Conservation (phyloP, 1,140 invertebrate genomes). For the Rhysida immarginata region DNA sequence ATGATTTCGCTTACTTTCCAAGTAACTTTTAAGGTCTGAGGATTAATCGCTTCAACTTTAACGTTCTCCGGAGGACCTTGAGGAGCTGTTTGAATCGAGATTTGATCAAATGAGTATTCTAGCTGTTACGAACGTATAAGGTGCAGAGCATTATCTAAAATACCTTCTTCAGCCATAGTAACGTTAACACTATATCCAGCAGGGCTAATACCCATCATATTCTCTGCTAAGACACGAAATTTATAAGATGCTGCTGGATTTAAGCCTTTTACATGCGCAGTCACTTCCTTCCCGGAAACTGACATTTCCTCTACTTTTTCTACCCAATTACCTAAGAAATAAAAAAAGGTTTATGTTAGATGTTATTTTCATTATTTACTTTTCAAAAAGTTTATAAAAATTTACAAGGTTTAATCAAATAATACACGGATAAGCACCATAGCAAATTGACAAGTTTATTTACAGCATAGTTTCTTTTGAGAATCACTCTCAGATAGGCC, state of each 20-base stretch:
- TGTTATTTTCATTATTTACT: too few species aligned
- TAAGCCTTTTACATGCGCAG: conserved; percentile 73
- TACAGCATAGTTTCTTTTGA: too few species aligned
- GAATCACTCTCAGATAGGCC: too few species aligned
- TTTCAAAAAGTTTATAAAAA: background rate
- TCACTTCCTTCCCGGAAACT: conserved; percentile 67
- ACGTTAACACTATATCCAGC: conserved; percentile 83
- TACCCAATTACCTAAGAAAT: background rate
- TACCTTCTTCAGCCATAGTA: conserved; percentile 81
- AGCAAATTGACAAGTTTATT: too few species aligned
- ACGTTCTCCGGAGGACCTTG: conserved; percentile 30
- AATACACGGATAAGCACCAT: background rate
- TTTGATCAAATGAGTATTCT: too few species aligned
- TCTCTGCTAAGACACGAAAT: conserved; percentile 81
- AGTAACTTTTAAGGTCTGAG: conserved; percentile 28
- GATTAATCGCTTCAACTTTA: conserved; percentile 26
- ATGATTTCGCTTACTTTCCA: conserved; percentile 27
- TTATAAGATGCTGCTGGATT: conserved; percentile 84
- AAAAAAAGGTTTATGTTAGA: background rate
- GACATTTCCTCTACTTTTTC: conserved; percentile 4
- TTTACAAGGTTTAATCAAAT: background rate
- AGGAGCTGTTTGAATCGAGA: too few species aligned
- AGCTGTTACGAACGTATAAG: too few species aligned
- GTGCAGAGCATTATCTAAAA: too few species aligned
- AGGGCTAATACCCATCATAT: conserved; percentile 79